Evolutionary conservation across 1,140 invertebrate genomes (phyloP).

Genomic region (Conus betulinus): DNA sequence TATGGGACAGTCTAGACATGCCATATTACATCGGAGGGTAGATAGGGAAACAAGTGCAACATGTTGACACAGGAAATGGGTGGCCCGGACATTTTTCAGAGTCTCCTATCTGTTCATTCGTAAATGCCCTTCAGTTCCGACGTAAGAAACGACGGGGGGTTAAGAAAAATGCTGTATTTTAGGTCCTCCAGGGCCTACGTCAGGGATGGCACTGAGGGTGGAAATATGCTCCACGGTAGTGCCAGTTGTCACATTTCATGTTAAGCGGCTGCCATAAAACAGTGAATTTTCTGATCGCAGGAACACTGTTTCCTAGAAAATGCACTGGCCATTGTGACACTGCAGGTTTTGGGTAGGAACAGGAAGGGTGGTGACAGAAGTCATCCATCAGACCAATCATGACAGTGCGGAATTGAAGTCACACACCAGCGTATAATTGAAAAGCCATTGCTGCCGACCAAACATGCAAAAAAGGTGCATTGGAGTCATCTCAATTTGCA

Average conservation of each 20-base stretch:
- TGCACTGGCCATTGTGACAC: constrained; percentile 9
- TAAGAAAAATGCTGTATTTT: neutral
- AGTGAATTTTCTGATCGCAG: constrained; percentile 9
- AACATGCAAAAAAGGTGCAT: neutral
- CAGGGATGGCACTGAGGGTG: neutral
- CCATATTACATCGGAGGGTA: constrained; percentile 43
- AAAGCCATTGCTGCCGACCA: neutral
- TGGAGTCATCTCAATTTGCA: too few relatives aligned
- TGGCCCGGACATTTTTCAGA: neutral
- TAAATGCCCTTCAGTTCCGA: constrained; percentile 22
- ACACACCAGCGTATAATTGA: neutral
- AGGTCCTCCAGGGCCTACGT: too few relatives aligned
- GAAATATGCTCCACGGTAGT: neutral
- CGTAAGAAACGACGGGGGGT: neutral
- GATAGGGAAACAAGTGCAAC: constrained; percentile 27
- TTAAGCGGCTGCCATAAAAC: neutral
- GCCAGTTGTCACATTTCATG: too few relatives aligned
- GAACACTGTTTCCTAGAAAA: neutral
- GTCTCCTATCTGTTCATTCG: neutral
- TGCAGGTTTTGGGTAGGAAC: neutral
- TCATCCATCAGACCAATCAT: neutral
- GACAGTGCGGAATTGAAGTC: neutral
- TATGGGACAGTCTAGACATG: constrained; percentile 33
- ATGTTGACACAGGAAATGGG: constrained; percentile 18
- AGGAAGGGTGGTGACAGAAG: neutral